phyloP scores from a whole-genome alignment of 2,888 invertebrate species.

The Orthonychiurus folsomi region DNA sequence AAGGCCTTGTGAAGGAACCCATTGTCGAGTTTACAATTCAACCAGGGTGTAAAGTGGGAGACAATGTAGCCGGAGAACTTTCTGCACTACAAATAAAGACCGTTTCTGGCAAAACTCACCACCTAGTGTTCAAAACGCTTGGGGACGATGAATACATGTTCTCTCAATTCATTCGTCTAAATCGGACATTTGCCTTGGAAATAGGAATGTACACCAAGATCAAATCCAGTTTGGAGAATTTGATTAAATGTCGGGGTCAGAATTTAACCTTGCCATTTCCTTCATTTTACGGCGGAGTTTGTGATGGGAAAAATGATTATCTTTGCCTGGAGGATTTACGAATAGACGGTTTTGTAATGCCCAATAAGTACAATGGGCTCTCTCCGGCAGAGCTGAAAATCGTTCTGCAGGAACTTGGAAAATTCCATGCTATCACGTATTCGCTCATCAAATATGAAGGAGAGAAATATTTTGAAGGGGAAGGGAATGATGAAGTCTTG shows the following conservation, averaged over 20 bases:
- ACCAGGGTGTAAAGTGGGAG: slow-evolving; percentile 19
- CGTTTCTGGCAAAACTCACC: slow-evolving; percentile 6
- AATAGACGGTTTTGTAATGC: slow-evolving; percentile 29
- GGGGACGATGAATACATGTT: slow-evolving; percentile 14
- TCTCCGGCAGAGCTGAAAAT: slow-evolving; percentile 19
- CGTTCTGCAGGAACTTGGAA: slow-evolving; percentile 24
- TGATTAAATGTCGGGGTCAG: no score
- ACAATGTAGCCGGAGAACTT: slow-evolving; percentile 26
- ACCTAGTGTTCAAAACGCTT: slow-evolving; percentile 25
- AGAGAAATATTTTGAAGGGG: slow-evolving; percentile 11
- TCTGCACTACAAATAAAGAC: slow-evolving; percentile 19
- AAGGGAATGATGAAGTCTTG: neutral
- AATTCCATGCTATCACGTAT: slow-evolving; percentile 29
- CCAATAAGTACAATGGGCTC: slow-evolving; percentile 24
- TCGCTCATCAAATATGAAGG: slow-evolving; percentile 23
- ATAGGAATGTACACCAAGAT: slow-evolving; percentile 8
- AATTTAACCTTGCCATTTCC: slow-evolving; percentile 20
- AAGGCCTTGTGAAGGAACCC: slow-evolving; percentile 15
- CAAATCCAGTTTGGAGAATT: neutral
- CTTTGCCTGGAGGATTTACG: slow-evolving; percentile 31
- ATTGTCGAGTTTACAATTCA: slow-evolving; percentile 13
- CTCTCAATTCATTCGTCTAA: slow-evolving; percentile 10
- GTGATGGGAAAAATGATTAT: slow-evolving; percentile 28
- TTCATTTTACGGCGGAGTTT: slow-evolving; percentile 23
- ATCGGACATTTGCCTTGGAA: slow-evolving; percentile 22